These are phyloP conservation scores for Dendrolimus houi DNA, from an alignment of 2,888 invertebrate species.

Conservation along the genomic window DNA sequence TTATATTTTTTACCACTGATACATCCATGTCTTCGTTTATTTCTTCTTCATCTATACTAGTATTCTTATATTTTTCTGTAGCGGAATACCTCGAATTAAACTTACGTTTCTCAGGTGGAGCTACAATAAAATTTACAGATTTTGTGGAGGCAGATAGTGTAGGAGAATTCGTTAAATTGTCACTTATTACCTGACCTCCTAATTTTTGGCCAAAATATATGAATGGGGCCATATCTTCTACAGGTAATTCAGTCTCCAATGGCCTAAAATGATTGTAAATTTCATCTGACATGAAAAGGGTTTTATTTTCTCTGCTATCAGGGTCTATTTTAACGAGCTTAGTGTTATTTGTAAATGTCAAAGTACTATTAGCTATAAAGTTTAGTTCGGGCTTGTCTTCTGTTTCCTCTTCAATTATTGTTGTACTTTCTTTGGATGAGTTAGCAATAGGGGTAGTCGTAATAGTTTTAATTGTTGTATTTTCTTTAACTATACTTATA, in stretches of 20 bases:
- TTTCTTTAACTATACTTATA: slow-evolving; percentile 25
- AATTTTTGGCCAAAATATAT: slow-evolving; percentile 82
- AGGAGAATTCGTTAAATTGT: slow-evolving; percentile 65
- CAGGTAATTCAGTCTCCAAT: slow-evolving; percentile 77
- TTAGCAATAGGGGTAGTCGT: slow-evolving; percentile 21
- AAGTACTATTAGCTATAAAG: slow-evolving; percentile 50
- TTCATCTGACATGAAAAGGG: slow-evolving; percentile 76
- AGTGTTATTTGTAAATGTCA: slow-evolving; percentile 41
- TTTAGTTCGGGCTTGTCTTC: slow-evolving; percentile 47
- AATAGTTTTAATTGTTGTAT: slow-evolving; percentile 25
- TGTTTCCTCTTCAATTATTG: slow-evolving; percentile 26
- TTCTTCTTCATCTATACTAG: slow-evolving; percentile 73
- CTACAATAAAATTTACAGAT: slow-evolving; percentile 58
- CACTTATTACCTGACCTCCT: slow-evolving; percentile 48
- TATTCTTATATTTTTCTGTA: slow-evolving; percentile 66
- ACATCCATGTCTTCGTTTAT: slow-evolving; percentile 77
- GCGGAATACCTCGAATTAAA: slow-evolving; percentile 64
- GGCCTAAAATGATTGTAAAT: slow-evolving; percentile 80
- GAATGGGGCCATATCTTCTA: slow-evolving; percentile 82
- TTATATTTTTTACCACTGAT: slow-evolving; percentile 72
- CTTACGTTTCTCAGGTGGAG: slow-evolving; percentile 58
- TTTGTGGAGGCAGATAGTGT: slow-evolving; percentile 66
- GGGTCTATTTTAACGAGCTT: slow-evolving; percentile 48
- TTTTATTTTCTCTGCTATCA: slow-evolving; percentile 58
- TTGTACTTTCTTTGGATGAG: slow-evolving; percentile 23